These are phyloP conservation scores for Thereva unica DNA, from an alignment of 2,888 invertebrate species.

Conservation along the genomic window DNA sequence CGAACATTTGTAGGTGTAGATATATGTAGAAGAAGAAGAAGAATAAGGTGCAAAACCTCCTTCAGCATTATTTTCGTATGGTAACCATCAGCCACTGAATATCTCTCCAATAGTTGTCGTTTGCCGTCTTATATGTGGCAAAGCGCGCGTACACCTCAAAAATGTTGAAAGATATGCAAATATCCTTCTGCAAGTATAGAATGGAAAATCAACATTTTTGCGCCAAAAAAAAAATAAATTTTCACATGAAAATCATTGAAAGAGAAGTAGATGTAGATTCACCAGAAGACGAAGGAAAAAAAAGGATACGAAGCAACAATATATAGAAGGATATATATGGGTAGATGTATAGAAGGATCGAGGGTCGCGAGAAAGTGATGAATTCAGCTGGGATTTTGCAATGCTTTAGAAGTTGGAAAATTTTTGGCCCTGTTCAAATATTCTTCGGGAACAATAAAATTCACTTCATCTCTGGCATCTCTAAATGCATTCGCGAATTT, in stretches of 20 bases:
- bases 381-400: conserved; percentile 25
- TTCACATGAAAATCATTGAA: conserved; percentile 29
- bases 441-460: conserved; percentile 29
- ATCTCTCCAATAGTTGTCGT: too few species aligned
- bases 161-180: background rate
- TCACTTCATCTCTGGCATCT: conserved; percentile 27
- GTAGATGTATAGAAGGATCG: too few species aligned
- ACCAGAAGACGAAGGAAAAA: background rate
- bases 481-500: conserved; percentile 4
- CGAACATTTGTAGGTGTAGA: too few species aligned
- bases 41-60: too few species aligned
- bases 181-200: conserved; percentile 20
- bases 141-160: background rate
- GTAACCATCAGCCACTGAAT: too few species aligned
- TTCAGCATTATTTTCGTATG: too few species aligned
- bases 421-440: conserved; percentile 16
- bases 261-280: conserved; percentile 21
- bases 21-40: too few species aligned
- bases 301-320: too few species aligned
- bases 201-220: conserved; percentile 32
- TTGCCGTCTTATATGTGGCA: too few species aligned
- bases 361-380: conserved; percentile 9
- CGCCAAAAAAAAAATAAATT: too few species aligned
- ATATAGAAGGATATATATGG: too few species aligned
- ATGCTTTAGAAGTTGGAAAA: conserved; percentile 14